Evolutionary conservation across 2,797 vertebrate species (phyloP).

Genomic region (Momotus momota): DNA sequence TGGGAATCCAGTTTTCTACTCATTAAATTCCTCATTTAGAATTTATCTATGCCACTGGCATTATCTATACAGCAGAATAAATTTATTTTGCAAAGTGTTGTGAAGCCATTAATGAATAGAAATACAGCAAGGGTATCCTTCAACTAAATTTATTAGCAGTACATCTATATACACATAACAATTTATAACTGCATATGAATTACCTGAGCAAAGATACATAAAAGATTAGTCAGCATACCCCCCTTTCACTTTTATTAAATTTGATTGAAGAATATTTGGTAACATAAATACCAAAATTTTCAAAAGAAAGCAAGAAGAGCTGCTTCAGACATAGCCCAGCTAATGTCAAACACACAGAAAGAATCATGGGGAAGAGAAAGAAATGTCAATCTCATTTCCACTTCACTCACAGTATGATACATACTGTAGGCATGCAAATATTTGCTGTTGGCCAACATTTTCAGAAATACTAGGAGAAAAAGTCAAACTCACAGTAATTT

Average conservation of each 20-base stretch:
- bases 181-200: neutral
- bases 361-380: neutral
- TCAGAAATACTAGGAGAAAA: neutral
- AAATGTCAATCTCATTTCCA: neutral
- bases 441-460: neutral
- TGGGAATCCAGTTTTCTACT: neutral
- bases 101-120: neutral
- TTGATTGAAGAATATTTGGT: neutral
- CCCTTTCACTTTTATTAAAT: neutral
- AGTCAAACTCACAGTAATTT: neutral
- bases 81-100: neutral
- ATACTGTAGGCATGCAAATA: neutral
- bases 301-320: neutral
- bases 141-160: neutral
- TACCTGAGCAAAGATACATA: neutral
- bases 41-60: neutral
- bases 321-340: neutral
- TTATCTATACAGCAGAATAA: neutral
- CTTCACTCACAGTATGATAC: neutral
- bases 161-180: neutral
- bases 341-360: neutral
- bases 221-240: neutral
- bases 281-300: neutral
- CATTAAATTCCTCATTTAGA: neutral
- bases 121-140: neutral